A percentile compares a stretch with the other conserved stretches of the same genome.
These are phyloP conservation scores for Chelon auratus DNA, from an alignment of 2,797 vertebrate genomes.

Conservation along the genomic window DNA sequence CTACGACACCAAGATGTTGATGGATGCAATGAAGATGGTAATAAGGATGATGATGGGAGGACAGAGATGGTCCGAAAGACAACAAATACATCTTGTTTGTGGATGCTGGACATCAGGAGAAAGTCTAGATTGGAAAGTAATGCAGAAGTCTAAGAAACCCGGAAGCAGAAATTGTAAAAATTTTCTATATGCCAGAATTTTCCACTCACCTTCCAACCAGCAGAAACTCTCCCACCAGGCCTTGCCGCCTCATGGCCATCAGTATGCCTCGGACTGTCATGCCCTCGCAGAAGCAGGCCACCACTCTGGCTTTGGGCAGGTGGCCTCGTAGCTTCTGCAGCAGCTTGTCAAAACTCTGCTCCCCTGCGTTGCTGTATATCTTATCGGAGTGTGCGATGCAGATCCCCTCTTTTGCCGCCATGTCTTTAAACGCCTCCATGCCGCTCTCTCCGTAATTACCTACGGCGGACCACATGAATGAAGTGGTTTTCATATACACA, in stretches of 20 bases:
- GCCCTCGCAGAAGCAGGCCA: slow-evolving; percentile 98
- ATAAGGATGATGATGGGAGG: slow-evolving; percentile 55
- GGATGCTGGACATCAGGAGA: slow-evolving; percentile 36
- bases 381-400: slow-evolving; percentile 99
- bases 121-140: slow-evolving; percentile 38
- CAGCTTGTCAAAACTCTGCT: slow-evolving; percentile 93
- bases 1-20: slow-evolving; percentile 40
- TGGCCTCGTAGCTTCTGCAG: slow-evolving; percentile 93
- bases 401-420: slow-evolving; percentile 96
- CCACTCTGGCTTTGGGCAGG: slow-evolving; percentile 95
- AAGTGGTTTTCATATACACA: not conserved
- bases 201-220: slow-evolving; percentile 93
- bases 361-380: slow-evolving; percentile 98
- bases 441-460: slow-evolving; percentile 99
- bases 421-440: slow-evolving; percentile 99
- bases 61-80: slow-evolving; percentile 39
- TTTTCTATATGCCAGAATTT: not conserved
- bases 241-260: slow-evolving; percentile 95
- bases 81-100: slow-evolving; percentile 50
- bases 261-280: slow-evolving; percentile 97
- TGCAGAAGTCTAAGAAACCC: not conserved
- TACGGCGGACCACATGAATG: slow-evolving; percentile 57
- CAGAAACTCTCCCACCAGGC: slow-evolving; percentile 94
- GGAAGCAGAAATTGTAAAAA: too few species aligned
- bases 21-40: slow-evolving; percentile 60